Percentiles rank a stretch among this genome's conserved stretches.
Evolutionary conservation across 2,797 vertebrate genomes (phyloP).

Genomic region (Pempheris klunzingeri): DNA sequence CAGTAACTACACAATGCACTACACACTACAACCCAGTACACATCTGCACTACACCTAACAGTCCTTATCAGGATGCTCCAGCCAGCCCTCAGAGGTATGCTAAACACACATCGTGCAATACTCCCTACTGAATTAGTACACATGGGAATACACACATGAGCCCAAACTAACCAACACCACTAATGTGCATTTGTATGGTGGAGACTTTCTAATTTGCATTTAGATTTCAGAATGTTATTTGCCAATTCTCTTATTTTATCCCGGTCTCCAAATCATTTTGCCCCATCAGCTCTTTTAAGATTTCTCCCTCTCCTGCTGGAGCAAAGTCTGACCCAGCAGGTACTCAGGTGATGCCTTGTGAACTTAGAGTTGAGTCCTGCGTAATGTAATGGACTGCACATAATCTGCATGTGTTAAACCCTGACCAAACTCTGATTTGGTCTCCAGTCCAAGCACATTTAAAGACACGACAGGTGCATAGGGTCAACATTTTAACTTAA

Average conservation of each 20-base stretch:
- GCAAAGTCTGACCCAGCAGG: constrained; percentile 45
- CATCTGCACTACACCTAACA: constrained; percentile 48
- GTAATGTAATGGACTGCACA: constrained; percentile 4
- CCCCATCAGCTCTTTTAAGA: constrained; percentile 48
- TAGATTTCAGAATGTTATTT: constrained; percentile 63
- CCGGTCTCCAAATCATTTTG: constrained; percentile 10
- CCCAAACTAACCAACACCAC: constrained; percentile 52
- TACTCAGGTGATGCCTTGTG: constrained; percentile 16
- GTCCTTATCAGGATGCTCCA: constrained; percentile 78
- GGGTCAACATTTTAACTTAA: too few species aligned
- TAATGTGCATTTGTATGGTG: constrained; percentile 47
- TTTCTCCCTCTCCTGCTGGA: constrained; percentile 13
- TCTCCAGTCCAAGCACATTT: constrained; percentile 1
- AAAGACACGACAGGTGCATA: too few species aligned
- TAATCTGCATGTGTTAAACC: constrained; percentile 13
- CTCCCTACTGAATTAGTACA: constrained; percentile 48
- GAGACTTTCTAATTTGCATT: constrained; percentile 75
- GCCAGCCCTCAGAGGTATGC: constrained; percentile 68
- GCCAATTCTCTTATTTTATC: constrained; percentile 29
- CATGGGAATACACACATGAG: constrained; percentile 42
- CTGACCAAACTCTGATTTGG: constrained; percentile 5
- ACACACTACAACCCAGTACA: constrained; percentile 51
- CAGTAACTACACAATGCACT: constrained; percentile 45
- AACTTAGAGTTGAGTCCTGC: constrained; percentile 16
- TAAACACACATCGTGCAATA: constrained; percentile 55